Evolutionary conservation across 2,113 vertebrate species (phyloP).

Genomic region (Sturnira hondurensis): DNA sequence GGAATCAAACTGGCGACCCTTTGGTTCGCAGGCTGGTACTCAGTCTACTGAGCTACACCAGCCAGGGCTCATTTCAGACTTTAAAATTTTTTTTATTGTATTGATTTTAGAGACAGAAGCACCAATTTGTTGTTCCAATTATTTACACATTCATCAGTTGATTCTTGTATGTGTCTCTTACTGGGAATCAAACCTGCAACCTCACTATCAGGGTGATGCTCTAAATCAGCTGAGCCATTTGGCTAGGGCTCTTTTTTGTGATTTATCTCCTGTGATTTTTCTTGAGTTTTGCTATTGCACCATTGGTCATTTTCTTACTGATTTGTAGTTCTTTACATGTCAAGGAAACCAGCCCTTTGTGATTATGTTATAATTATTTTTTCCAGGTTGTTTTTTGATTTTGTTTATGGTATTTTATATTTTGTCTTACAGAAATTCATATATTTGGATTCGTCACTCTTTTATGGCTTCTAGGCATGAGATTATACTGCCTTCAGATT

Average conservation of each 20-base stretch:
- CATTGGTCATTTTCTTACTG: background rate
- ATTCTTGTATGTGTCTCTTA: no score
- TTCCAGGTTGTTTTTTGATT: background rate
- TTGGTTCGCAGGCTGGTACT: no score
- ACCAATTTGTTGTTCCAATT: no score
- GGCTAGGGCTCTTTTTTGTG: background rate
- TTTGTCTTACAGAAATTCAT: background rate
- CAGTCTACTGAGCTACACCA: no score
- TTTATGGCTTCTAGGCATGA: background rate
- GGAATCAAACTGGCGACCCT: no score
- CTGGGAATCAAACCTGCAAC: no score
- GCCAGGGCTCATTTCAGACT: no score
- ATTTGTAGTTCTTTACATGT: background rate
- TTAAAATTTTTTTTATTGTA: no score
- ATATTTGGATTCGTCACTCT: background rate
- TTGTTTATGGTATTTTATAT: background rate
- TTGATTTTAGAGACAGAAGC: no score
- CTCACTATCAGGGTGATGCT: no score
- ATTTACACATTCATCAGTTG: no score
- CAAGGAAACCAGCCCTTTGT: background rate
- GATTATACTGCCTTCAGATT: background rate
- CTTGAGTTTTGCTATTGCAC: background rate
- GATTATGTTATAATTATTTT: background rate
- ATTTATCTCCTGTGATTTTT: background rate
- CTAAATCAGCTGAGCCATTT: no score